phyloP scores from a whole-genome alignment of 1,140 invertebrate species.

The Drosophila persimilis region DNA sequence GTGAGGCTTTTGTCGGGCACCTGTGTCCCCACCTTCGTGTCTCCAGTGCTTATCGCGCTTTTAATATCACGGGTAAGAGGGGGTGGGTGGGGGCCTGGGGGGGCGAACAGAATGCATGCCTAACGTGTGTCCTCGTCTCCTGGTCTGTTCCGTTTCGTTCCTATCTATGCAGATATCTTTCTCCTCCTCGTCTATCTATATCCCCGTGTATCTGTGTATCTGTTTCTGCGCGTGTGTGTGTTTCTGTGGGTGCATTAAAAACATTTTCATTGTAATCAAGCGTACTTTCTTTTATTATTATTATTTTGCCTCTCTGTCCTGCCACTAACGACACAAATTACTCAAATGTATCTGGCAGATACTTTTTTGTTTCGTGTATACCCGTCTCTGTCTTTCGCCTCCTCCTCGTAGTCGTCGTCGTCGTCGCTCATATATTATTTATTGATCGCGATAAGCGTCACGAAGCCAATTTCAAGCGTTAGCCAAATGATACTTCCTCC shows the following conservation, averaged over 20 bases:
- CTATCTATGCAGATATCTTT: constrained; percentile 82
- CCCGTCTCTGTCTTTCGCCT: constrained; percentile 1
- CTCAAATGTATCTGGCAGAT: constrained; percentile 80
- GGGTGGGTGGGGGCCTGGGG: neutral
- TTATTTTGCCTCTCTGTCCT: constrained; percentile 61
- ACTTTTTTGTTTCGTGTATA: constrained; percentile 70
- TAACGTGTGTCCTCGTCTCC: constrained; percentile 39
- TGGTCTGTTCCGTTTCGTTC: neutral
- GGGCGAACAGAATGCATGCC: constrained; percentile 48
- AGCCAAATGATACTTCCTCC: constrained; percentile 66
- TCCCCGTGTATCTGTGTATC: constrained; percentile 11
- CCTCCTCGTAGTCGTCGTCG: constrained; percentile 26
- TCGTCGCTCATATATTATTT: constrained; percentile 75
- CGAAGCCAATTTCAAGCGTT: constrained; percentile 78
- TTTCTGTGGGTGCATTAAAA: constrained; percentile 59
- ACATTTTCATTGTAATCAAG: constrained; percentile 82
- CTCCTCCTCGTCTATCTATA: constrained; percentile 30
- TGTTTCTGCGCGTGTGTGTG: constrained; percentile 2
- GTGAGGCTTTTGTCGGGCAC: constrained; percentile 57
- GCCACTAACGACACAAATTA: constrained; percentile 80
- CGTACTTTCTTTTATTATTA: constrained; percentile 82
- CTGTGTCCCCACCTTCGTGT: constrained; percentile 63
- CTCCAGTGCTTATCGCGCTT: constrained; percentile 75
- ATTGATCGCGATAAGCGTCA: constrained; percentile 81
- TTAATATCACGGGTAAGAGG: constrained; percentile 57